Percentiles rank a stretch among this genome's conserved stretches.
Conservation (phyloP, 2,888 invertebrate genomes). For the Camptogramma bilineatum region DNA sequence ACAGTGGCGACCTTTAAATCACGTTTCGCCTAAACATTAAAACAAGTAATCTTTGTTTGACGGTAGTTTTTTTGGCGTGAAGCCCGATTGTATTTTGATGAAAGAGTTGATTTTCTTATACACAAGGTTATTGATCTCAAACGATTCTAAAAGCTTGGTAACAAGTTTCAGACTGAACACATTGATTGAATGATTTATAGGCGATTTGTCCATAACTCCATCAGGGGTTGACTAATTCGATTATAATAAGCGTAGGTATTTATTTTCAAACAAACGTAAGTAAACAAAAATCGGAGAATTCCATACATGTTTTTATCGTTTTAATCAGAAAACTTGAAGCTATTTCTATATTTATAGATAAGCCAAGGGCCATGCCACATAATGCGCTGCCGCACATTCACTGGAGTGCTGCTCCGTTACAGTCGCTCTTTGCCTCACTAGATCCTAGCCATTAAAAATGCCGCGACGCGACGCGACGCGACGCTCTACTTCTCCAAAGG, state of each 20-base stretch:
- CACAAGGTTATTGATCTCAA: not conserved
- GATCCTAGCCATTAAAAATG: no score
- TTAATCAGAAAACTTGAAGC: not conserved
- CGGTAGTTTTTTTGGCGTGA: slow-evolving; percentile 25
- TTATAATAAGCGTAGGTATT: not conserved
- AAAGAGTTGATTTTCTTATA: slow-evolving; percentile 3
- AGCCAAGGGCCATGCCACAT: not conserved
- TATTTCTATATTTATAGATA: slow-evolving; percentile 9
- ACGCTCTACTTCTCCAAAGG: no score
- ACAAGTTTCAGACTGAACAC: not conserved
- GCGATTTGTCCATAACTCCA: not conserved
- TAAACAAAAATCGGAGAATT: not conserved
- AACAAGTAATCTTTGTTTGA: slow-evolving; percentile 32
- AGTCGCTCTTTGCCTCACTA: not conserved
- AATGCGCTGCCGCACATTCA: not conserved
- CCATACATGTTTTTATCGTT: not conserved
- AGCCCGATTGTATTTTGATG: slow-evolving; percentile 8
- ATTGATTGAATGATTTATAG: not conserved
- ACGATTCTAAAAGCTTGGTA: not conserved
- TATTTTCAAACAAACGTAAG: not conserved
- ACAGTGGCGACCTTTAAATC: slow-evolving; percentile 44
- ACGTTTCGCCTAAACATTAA: slow-evolving; percentile 46
- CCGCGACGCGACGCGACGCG: no score
- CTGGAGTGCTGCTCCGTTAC: no score
- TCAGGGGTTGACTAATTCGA: not conserved